Percentiles rank a stretch among this genome's conserved stretches.
phyloP scores from a whole-genome alignment of 2,113 vertebrate species.

The Laterallus jamaicensis region DNA sequence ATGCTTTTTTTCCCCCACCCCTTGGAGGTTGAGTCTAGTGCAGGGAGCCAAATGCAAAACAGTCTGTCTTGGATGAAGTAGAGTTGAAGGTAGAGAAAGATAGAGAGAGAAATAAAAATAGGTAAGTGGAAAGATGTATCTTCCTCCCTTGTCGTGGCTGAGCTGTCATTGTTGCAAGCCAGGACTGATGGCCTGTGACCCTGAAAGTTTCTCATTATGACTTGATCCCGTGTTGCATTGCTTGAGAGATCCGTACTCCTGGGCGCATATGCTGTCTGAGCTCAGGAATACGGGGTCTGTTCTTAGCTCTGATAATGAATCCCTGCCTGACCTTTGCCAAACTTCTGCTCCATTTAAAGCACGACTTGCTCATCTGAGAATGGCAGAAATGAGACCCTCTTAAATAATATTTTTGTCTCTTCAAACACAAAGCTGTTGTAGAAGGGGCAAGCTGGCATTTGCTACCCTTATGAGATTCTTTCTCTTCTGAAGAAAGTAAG shows the following conservation, averaged over 20 bases:
- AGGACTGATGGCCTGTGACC: not conserved
- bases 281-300: not conserved
- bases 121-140: not conserved
- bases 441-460: not conserved
- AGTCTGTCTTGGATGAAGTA: not conserved
- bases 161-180: not conserved
- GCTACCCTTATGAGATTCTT: not conserved
- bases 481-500: not conserved
- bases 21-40: not conserved
- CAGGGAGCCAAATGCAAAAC: not conserved
- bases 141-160: not conserved
- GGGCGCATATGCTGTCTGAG: not conserved
- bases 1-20: not conserved
- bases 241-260: not conserved
- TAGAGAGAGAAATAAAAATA: not conserved
- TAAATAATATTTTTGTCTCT: not conserved
- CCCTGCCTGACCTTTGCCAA: not conserved
- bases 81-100: not conserved
- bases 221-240: not conserved
- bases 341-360: not conserved
- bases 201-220: not conserved
- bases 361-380: not conserved
- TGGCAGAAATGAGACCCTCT: not conserved
- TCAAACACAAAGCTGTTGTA: not conserved
- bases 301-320: not conserved